phyloP scores from a whole-genome alignment of 2,113 vertebrate genomes.

The Mustelus asterias region DNA sequence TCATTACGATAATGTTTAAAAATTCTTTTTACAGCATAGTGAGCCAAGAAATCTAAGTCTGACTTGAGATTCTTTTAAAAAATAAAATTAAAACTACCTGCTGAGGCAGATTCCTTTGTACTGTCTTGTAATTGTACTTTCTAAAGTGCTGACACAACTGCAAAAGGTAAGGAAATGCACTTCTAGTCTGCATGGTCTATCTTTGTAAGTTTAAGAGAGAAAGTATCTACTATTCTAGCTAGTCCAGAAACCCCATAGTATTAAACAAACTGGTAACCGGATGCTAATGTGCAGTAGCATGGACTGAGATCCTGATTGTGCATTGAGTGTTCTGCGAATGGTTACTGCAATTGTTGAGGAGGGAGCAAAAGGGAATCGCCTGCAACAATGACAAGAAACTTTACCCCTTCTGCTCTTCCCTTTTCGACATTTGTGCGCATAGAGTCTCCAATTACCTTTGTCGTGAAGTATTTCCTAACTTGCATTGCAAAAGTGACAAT shows the following conservation, averaged over 20 bases:
- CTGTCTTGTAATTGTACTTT: constrained; percentile 40
- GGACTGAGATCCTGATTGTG: constrained; percentile 17
- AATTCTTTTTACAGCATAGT: neutral
- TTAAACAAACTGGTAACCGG: neutral
- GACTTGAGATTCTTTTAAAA: neutral
- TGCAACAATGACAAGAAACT: neutral
- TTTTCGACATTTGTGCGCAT: constrained; percentile 25
- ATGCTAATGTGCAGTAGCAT: neutral
- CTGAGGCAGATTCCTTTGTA: constrained; percentile 27
- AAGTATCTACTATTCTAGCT: neutral
- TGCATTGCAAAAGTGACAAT: constrained; percentile 20
- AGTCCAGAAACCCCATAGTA: neutral
- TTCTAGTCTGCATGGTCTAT: neutral
- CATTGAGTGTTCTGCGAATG: neutral
- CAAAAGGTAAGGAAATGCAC: constrained; percentile 43
- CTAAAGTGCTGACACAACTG: constrained; percentile 56
- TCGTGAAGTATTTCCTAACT: neutral
- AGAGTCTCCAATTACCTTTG: neutral
- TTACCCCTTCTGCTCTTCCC: neutral
- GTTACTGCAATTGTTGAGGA: neutral
- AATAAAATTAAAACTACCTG: constrained; percentile 20
- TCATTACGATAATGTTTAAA: constrained; percentile 21
- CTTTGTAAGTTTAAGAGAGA: neutral
- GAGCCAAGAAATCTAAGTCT: constrained; percentile 2
- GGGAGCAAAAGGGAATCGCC: neutral